Conservation (phyloP, 2,797 vertebrate species). For the Aeoliscus strigatus region DNA sequence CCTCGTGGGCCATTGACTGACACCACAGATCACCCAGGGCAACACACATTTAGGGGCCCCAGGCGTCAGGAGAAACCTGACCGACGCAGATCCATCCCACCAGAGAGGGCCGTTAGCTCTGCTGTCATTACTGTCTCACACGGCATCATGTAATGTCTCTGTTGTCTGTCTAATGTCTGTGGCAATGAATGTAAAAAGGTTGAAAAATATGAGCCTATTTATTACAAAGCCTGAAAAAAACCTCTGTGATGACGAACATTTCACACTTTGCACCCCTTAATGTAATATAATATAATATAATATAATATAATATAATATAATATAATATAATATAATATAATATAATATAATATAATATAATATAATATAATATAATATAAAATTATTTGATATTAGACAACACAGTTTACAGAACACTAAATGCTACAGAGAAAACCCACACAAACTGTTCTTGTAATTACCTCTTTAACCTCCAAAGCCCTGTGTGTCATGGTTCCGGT, state of each 20-base stretch:
- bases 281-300: too few species aligned
- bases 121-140: conserved; percentile 29
- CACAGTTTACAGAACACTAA: not conserved
- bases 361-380: too few species aligned
- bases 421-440: not conserved
- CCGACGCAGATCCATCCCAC: conserved; percentile 23
- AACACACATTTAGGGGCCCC: conserved; percentile 60
- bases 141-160: not conserved
- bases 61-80: conserved; percentile 64
- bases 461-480: conserved; percentile 58
- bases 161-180: too few species aligned
- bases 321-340: too few species aligned
- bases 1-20: conserved; percentile 57
- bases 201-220: too few species aligned
- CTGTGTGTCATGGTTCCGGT: conserved; percentile 57
- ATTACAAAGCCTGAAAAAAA: too few species aligned
- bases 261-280: too few species aligned
- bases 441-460: conserved; percentile 24
- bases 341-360: too few species aligned
- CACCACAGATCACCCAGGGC: conserved; percentile 59
- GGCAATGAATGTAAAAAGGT: too few species aligned
- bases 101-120: conserved; percentile 17
- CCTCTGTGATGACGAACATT: too few species aligned
- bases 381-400: too few species aligned
- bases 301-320: too few species aligned